These are phyloP conservation scores for Cyrtonyx montezumae DNA, from an alignment of 2,113 vertebrate species.

Conservation along the genomic window DNA sequence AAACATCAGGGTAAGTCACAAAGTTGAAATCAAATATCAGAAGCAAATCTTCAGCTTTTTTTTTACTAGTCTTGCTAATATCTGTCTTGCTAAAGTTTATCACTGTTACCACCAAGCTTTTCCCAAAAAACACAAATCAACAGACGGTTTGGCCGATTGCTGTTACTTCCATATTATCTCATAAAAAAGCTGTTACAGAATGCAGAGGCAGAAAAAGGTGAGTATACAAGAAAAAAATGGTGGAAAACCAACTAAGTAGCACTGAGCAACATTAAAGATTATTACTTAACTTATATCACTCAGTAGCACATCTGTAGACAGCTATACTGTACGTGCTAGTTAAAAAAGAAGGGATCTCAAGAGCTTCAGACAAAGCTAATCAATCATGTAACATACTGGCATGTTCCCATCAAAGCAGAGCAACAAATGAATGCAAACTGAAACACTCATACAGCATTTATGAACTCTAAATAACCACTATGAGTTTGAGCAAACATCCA, in stretches of 20 bases:
- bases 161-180: background rate
- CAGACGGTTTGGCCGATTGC: background rate
- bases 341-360: background rate
- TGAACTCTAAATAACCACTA: background rate
- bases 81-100: background rate
- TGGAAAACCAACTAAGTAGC: background rate
- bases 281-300: background rate
- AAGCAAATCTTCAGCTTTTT: background rate
- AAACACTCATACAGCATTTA: background rate
- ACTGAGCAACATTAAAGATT: background rate
- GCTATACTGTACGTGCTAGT: background rate
- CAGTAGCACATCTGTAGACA: background rate
- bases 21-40: background rate
- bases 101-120: background rate
- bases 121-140: background rate
- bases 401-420: background rate
- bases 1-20: background rate
- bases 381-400: background rate
- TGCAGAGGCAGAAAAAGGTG: background rate
- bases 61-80: background rate
- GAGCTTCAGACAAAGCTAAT: background rate
- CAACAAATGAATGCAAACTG: background rate
- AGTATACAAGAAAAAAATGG: background rate
- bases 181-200: background rate
- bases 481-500: background rate